Base-by-base conservation (phyloP, 2,888 invertebrate genomes). In the Rhogogaster chlorosoma region DNA sequence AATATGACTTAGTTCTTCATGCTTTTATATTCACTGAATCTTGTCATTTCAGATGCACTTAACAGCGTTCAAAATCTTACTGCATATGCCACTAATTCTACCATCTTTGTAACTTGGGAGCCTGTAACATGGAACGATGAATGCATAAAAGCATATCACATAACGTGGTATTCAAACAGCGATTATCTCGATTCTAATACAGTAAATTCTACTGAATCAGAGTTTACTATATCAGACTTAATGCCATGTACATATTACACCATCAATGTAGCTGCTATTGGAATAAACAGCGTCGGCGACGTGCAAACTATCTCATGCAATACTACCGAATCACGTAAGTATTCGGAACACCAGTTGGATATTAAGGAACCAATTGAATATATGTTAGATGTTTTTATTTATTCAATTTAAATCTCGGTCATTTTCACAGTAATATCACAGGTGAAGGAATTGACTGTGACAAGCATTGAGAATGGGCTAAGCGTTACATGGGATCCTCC, bases 241-340 rank as follows among this genome's bases (percentile, higher is more conserved):
- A 84, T 86, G 29, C 88, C 90, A 9, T 91, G 91, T 57, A 86
- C 84, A 5, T 15, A 42, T 12, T 91, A 91, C 67, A 87, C 18
- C 12, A 86, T 91, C 82, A 84, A 64, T 0, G 87, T 91, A 10
- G 89, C 83, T 45, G 61, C 87, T n/a, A 12, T 70, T 70, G 67
- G 49, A 80, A 10, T 15, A 70, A 82, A 38, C 26, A 38, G 36
- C 4, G 57, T 36, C 18, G 70, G 49, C 29, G 18, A 38, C 6
- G n/a, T 1, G 22, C 15, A 10, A 83, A 45, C 18, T 49, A n/a
- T 45, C 45, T n/a, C 26, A 26, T 15, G 7, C 32, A 67, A 3
- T 61, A 83, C 83, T 4, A 45, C 4, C 10, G 67, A 67, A 29
- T 67, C 32, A 22, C 26, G 83, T 83, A 83, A 32, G 57, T 80